phyloP scores from a whole-genome alignment of 2,888 invertebrate genomes.

The Drosophila infuscata region DNA sequence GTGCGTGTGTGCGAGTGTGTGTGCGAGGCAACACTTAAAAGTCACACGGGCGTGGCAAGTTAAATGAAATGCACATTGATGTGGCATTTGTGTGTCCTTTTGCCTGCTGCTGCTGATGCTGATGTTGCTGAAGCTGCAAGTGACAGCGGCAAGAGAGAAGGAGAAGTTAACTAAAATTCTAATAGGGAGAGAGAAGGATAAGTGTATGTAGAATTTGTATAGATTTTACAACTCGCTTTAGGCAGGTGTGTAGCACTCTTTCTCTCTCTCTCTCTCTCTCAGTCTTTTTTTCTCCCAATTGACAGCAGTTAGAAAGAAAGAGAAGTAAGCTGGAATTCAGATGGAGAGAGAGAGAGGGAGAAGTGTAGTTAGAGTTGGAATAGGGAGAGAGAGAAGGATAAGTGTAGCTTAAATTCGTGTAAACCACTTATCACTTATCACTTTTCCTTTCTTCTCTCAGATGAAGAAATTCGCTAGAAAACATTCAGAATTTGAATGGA shows the following conservation, averaged over 20 bases:
- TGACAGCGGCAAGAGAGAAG: conserved; percentile 37
- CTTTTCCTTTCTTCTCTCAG: too few relatives aligned
- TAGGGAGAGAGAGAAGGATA: background rate
- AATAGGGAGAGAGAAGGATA: background rate
- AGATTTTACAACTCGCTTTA: background rate
- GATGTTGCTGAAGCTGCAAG: conserved; percentile 25
- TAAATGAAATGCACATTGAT: conserved; percentile 81
- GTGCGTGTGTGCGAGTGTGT: conserved; percentile 30
- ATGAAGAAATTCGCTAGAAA: too few relatives aligned
- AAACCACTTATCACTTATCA: too few relatives aligned
- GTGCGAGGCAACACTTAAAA: conserved; percentile 72
- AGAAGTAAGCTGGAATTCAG: background rate
- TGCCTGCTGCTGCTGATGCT: conserved; percentile 24
- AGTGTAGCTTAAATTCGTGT: too few relatives aligned
- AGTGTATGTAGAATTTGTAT: background rate
- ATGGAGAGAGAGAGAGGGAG: background rate
- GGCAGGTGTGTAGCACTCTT: background rate
- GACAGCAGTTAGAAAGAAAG: too few relatives aligned
- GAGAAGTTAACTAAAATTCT: background rate
- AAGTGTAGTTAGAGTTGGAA: background rate
- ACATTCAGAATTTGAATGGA: too few relatives aligned
- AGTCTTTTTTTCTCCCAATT: too few relatives aligned
- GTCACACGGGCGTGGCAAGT: conserved; percentile 80
- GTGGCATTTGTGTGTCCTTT: conserved; percentile 70
- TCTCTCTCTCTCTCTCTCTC: background rate